Evolutionary conservation across 1,140 invertebrate species (phyloP), one percentile per base, ranked within the genome.

Genomic region (Drosophila sucinea): DNA sequence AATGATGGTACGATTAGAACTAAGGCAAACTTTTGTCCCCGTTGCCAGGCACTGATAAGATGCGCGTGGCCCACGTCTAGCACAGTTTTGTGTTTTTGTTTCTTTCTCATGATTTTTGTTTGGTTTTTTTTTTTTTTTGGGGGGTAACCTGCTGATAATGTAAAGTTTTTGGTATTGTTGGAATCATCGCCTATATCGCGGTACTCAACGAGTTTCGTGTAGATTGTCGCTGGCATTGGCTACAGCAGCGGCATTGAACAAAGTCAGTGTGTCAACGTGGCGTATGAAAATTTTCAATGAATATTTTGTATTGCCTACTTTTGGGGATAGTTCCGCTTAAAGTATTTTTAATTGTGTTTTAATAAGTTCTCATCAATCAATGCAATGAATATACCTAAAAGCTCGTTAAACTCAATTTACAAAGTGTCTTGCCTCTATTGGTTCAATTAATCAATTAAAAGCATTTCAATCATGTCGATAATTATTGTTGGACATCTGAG

Each of bases 1-100:
- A 27, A 51, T 27, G 44, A 7, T 27, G 44, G 23, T 23, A 51
- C 44, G 44, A 51, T 27, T 51, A 51, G 23, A 51, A 25, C 44
- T 47, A 25, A 47, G 7, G 44, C 8, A 2, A 51, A 51, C 44
- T 27, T 17, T 17, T 17, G 7, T 60, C 7, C 38, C 47, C 23
- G 73, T 76, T 76, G 73, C 73, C 58, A 33, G 61, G 73, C 38
- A 8, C 73, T 76, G 73, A 76, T 76, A 76, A 61, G 58, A 1
- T 10, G 23, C n/a, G 44, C 25, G 23, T 51, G 44, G 25, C 44
- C 44, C 44, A 51, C 25, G 44, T 51, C 23, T 51, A 51, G 44
- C 7, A 4, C 25, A 10, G 23, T 17, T 25, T 47, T 17, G 23
- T 51, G 10, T 51, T 51, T 51, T 51, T 25, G 7, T 51, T 33